A percentile compares a stretch with the other conserved stretches of the same genome.
phyloP scores from a whole-genome alignment of 2,797 vertebrate species.

The Etheostoma perlongum region DNA sequence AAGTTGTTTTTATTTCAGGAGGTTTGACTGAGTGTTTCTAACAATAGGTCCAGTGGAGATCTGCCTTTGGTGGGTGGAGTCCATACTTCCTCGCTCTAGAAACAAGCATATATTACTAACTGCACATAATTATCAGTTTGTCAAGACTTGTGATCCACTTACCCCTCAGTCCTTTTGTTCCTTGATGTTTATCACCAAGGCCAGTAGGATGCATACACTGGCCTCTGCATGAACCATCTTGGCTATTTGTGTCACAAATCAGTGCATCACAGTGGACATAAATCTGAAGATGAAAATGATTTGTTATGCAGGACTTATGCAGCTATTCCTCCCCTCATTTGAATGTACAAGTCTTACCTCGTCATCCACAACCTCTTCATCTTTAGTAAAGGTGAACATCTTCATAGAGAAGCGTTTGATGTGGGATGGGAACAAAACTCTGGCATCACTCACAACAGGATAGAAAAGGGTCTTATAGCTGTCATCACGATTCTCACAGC shows the following conservation, averaged over 20 bases:
- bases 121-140: neutral
- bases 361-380: constrained; percentile 68
- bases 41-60: constrained; percentile 83
- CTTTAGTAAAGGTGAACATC: constrained; percentile 87
- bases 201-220: constrained; percentile 65
- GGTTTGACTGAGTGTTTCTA: neutral
- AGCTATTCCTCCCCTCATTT: fast-evolving
- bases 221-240: constrained; percentile 76
- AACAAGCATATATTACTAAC: constrained; percentile 3
- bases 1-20: constrained; percentile 56
- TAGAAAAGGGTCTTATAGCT: constrained; percentile 69
- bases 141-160: neutral
- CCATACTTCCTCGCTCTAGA: constrained; percentile 70
- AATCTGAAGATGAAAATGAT: constrained; percentile 73
- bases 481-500: constrained; percentile 81
- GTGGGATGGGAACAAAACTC: constrained; percentile 79
- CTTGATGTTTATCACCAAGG: neutral
- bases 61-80: constrained; percentile 5
- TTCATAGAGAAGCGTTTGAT: constrained; percentile 89
- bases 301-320: neutral
- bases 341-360: constrained; percentile 70
- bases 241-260: constrained; percentile 81
- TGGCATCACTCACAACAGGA: constrained; percentile 46
- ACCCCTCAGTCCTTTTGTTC: constrained; percentile 41
- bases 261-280: constrained; percentile 88